Base-by-base conservation (phyloP, 2,113 vertebrate genomes). In the Craseonycteris thonglongyai region DNA sequence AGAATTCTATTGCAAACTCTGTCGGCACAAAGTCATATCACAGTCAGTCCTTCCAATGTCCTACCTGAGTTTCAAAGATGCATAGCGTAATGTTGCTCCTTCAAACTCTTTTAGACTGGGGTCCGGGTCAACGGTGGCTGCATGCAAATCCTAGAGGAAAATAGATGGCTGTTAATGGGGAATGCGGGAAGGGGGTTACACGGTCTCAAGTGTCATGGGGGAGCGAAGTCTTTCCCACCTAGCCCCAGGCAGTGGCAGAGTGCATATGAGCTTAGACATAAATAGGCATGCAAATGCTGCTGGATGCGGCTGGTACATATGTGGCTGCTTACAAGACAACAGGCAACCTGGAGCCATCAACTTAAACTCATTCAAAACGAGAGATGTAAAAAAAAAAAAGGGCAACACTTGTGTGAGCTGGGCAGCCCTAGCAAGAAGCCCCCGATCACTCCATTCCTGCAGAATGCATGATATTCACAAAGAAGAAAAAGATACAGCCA, bases 71-170 rank as follows among this genome's bases (percentile, higher is more conserved):
- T 99, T 99, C 95, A 99, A 97, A 89, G 99, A 99, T 38, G 99
- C 99, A 76, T 99, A 99, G 92, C 99, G 99, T 18, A 99, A 98
- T 0, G 99, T 99, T 5, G 99, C 99, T 94, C 99, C 99, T 98
- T 99, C 99, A 96, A 99, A 99, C 47, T 99, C 99, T 97, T 99
- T 99, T 78, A 99, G 98, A 97, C 99, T 99, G 90, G 99, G 99
- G 90, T 99, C 99, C 13, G 99, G 99, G 95, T 99, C 99, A 88
- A 99, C 99, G 8, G 99, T 99, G 94, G 99, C 99, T 93, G 99
- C 99, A 40, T 99, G 99, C 84, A 99, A 98, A 94, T 99, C 99
- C 99, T 99, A 96, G 61, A 97, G 95, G 76, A 68, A 97, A 95
- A 98, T 28, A 92, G 85, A 97, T 8, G 16, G 45, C 45, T 45